Conservation (phyloP, 1,140 invertebrate genomes). For the Sitodiplosis mosellana region DNA sequence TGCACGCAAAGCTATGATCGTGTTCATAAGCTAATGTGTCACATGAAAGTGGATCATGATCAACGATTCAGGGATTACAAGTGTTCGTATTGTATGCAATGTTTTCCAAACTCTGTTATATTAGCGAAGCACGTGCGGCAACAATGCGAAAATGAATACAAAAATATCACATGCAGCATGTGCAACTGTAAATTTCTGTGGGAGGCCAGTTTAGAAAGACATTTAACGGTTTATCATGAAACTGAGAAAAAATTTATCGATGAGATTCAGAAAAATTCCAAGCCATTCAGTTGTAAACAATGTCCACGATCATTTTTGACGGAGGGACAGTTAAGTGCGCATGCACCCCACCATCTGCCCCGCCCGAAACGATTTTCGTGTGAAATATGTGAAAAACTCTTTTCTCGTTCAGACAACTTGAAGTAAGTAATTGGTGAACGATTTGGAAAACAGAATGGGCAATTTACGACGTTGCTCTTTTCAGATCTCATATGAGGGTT, state of each 20-base stretch:
- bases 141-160: slow-evolving; percentile 9
- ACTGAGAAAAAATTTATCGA: slow-evolving; percentile 21
- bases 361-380: slow-evolving; percentile 24
- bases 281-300: slow-evolving; percentile 25
- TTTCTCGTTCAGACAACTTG: slow-evolving; percentile 25
- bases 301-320: slow-evolving; percentile 30
- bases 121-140: slow-evolving; percentile 8
- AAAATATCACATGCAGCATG: slow-evolving; percentile 17
- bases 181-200: slow-evolving; percentile 25
- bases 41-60: slow-evolving; percentile 4
- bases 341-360: slow-evolving; percentile 26
- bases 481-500: slow-evolving; percentile 2
- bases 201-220: slow-evolving; percentile 4
- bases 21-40: background rate
- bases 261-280: slow-evolving; percentile 16
- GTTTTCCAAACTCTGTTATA: slow-evolving; percentile 9
- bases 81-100: slow-evolving; percentile 3
- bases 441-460: background rate
- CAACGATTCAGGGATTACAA: background rate
- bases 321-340: slow-evolving; percentile 30
- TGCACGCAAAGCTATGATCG: slow-evolving; percentile 1
- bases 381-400: slow-evolving; percentile 26
- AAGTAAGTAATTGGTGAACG: slow-evolving; percentile 12
- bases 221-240: slow-evolving; percentile 27
- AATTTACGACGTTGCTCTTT: background rate